A percentile compares a stretch with the other conserved stretches of the same genome.
Evolutionary conservation across 2,797 vertebrate species (phyloP).

Genomic region (Paedocypris micromegethes): DNA sequence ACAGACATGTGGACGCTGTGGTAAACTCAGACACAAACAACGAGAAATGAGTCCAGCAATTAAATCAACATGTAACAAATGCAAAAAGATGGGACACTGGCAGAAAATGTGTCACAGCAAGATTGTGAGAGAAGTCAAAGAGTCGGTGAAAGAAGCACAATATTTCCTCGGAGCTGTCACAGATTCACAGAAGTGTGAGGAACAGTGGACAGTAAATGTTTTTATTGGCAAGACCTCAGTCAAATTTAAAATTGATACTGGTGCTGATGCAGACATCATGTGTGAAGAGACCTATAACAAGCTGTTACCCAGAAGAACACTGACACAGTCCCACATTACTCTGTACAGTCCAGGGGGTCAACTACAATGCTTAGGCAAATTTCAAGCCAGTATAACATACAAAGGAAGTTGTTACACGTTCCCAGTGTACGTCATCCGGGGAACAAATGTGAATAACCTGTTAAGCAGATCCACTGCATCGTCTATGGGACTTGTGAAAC

Average conservation of each 20-base stretch:
- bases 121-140: slow-evolving; percentile 11
- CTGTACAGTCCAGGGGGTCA: not conserved
- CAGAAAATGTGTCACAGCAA: slow-evolving; percentile 5
- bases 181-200: not conserved
- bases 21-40: not conserved
- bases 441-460: not conserved
- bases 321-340: not conserved
- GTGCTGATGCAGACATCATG: not conserved
- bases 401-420: not conserved
- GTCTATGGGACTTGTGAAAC: not conserved
- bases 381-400: not conserved
- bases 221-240: not conserved
- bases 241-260: not conserved
- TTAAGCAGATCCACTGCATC: not conserved
- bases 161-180: slow-evolving; percentile 1
- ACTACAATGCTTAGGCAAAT: not conserved
- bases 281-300: not conserved
- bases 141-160: not conserved
- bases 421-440: not conserved
- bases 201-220: not conserved
- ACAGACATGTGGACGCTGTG: not conserved
- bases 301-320: not conserved
- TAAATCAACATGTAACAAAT: slow-evolving; percentile 1
- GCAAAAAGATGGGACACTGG: not conserved
- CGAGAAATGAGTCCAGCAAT: not conserved